Conservation (phyloP, 2,797 vertebrate species). For the Sebastes taczanowskii region DNA sequence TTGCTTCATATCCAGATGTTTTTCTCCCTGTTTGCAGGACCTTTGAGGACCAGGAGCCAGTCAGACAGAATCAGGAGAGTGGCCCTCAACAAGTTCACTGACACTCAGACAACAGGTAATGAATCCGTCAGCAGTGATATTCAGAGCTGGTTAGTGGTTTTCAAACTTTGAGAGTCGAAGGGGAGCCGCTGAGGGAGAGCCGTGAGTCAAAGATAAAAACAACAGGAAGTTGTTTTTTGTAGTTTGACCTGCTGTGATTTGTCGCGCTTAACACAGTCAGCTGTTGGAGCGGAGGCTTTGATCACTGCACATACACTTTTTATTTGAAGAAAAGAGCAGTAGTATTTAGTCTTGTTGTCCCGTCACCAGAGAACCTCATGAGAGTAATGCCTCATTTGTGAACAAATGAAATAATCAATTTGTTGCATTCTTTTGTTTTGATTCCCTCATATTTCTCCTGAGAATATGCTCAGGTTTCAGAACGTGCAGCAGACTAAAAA, state of each 20-base stretch:
- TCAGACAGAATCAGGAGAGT: slow-evolving; percentile 70
- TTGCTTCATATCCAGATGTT: neutral
- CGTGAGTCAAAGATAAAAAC: neutral
- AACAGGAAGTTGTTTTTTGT: neutral
- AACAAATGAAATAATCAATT: slow-evolving; percentile 4
- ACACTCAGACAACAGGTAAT: slow-evolving; percentile 80
- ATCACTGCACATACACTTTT: slow-evolving; percentile 24
- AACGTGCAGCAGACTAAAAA: slow-evolving; percentile 48
- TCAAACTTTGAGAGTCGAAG: neutral
- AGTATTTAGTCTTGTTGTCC: neutral
- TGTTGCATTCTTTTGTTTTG: slow-evolving; percentile 27
- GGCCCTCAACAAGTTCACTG: slow-evolving; percentile 65
- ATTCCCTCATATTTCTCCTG: slow-evolving; percentile 20
- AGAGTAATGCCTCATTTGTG: slow-evolving; percentile 7
- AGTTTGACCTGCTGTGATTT: neutral
- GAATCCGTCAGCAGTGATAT: neutral
- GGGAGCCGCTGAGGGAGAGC: neutral
- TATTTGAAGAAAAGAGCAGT: slow-evolving; percentile 9
- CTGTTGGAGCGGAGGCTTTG: neutral
- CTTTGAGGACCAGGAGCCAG: slow-evolving; percentile 67
- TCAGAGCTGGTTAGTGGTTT: neutral
- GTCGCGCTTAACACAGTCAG: neutral
- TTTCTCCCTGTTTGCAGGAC: slow-evolving; percentile 64
- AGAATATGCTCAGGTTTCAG: slow-evolving; percentile 28
- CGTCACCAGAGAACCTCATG: neutral